Conservation (phyloP, 2,113 vertebrate species). For the Corydoras sp. region DNA sequence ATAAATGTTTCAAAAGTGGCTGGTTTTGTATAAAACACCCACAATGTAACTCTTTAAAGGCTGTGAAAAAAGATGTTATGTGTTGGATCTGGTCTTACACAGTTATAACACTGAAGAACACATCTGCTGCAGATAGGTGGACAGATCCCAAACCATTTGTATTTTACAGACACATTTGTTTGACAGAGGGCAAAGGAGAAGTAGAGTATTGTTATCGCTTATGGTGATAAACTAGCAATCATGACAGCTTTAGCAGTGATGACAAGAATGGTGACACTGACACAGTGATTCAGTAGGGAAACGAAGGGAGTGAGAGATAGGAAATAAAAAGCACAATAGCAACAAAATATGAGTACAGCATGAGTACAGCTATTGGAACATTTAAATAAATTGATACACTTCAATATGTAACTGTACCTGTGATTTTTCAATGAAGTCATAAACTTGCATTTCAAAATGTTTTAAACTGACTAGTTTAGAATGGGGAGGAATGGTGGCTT, state of each 20-base stretch:
- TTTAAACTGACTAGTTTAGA: too few species aligned
- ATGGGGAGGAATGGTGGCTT: too few species aligned
- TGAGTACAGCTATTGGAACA: background rate
- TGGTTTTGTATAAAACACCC: too few species aligned
- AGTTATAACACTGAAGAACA: background rate
- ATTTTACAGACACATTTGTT: background rate
- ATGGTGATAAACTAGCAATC: background rate
- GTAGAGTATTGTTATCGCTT: background rate
- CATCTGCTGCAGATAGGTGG: background rate
- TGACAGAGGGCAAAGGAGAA: constrained; percentile 3
- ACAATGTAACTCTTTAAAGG: too few species aligned
- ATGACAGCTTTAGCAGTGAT: background rate
- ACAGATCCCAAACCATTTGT: background rate
- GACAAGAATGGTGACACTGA: constrained; percentile 7
- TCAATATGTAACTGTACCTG: background rate
- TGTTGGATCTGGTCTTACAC: too few species aligned
- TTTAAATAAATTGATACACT: background rate
- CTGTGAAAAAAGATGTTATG: too few species aligned
- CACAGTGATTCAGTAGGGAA: constrained; percentile 48
- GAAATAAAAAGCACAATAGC: background rate
- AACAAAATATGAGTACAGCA: background rate
- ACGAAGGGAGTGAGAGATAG: constrained; percentile 2
- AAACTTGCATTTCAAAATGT: too few species aligned
- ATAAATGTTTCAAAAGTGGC: too few species aligned
- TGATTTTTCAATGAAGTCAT: too few species aligned